Evolutionary conservation across 2,888 invertebrate species (phyloP), one percentile per base, ranked within the genome.

Genomic region (Sympetrum striolatum): DNA sequence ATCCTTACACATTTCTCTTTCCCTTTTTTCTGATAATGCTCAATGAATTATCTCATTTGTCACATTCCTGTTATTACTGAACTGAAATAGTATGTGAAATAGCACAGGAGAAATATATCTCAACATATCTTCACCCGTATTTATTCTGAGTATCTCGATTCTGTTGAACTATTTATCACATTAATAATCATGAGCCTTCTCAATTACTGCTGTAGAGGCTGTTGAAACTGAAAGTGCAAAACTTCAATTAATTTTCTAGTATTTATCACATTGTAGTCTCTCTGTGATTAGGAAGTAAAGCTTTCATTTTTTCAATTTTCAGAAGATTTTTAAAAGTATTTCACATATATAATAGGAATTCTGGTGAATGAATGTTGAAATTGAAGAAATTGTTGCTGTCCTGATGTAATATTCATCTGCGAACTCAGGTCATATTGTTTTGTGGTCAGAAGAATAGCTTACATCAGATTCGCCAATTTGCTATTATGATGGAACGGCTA

Each of bases 401-500:
- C 14, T 73, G 73, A 73, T 73, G 73, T 73, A 14, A 73, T 31
- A 25, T 14, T 31, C 58, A 39, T 86, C 39, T 86, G n/a, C 37
- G 60, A 86, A 86, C 86, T 86, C 86, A 86, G 86, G 86, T 86
- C 12, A 37, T 60, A 60, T 86, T 60, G 37, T 86, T 86, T 86
- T 22, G 60, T 60, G 18, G 58, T 15, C 18, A 86, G 86, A 86
- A 37, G 37, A 86, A 86, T 86, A 60, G 60, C 86, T 86, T 86
- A n/a, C n/a, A n/a, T 86, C 86, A 64, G 86, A 39, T 64, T 15
- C 64, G 14, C 86, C 37, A 37, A 10, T 60, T 37, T 14, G 39
- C 53, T 60, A 60, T 64, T 86, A 35, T 25, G 35, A 64, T 60
- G 73, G 73, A 73, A 86, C 58, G 37, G 86, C 37, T 60, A 10